These are phyloP conservation scores for Pholis gunnellus DNA, from an alignment of 2,113 vertebrate genomes.

Conservation along the genomic window DNA sequence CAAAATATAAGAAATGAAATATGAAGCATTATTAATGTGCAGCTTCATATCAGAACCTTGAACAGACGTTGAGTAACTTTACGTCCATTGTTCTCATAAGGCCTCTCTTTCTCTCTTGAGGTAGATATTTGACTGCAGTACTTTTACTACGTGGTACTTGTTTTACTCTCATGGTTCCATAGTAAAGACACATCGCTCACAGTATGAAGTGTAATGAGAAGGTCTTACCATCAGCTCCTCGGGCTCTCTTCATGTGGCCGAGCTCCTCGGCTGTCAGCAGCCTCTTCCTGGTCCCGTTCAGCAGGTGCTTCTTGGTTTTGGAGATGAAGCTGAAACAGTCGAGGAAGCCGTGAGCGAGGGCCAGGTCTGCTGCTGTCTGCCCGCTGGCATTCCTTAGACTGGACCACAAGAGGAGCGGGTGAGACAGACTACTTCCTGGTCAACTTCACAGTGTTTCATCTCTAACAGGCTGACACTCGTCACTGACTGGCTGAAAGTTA, in stretches of 20 bases:
- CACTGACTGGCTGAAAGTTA: too few species aligned
- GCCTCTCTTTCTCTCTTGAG: too few species aligned
- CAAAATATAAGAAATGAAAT: too few species aligned
- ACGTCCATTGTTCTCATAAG: too few species aligned
- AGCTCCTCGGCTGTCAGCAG: slow-evolving; percentile 83
- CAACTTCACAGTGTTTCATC: too few species aligned
- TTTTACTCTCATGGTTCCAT: not conserved
- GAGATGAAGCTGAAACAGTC: slow-evolving; percentile 93
- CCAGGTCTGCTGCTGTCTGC: slow-evolving; percentile 96
- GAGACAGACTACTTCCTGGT: too few species aligned
- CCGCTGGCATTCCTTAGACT: slow-evolving; percentile 96
- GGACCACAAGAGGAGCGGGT: slow-evolving; percentile 75
- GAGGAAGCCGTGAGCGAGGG: slow-evolving; percentile 92
- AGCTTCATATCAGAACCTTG: too few species aligned
- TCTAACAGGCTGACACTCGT: too few species aligned
- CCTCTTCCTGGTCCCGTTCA: slow-evolving; percentile 88
- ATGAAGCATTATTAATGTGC: too few species aligned
- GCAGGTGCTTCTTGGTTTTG: slow-evolving; percentile 87
- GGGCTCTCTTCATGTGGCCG: slow-evolving; percentile 88
- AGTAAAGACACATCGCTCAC: not conserved
- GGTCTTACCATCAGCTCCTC: slow-evolving; percentile 86
- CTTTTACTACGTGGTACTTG: too few species aligned
- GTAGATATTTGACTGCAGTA: too few species aligned
- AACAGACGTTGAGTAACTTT: too few species aligned
- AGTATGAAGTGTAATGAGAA: not conserved